Percentiles rank a stretch among this genome's conserved stretches.
Conservation (phyloP, 1,140 invertebrate species). For the Nymphalis io region DNA sequence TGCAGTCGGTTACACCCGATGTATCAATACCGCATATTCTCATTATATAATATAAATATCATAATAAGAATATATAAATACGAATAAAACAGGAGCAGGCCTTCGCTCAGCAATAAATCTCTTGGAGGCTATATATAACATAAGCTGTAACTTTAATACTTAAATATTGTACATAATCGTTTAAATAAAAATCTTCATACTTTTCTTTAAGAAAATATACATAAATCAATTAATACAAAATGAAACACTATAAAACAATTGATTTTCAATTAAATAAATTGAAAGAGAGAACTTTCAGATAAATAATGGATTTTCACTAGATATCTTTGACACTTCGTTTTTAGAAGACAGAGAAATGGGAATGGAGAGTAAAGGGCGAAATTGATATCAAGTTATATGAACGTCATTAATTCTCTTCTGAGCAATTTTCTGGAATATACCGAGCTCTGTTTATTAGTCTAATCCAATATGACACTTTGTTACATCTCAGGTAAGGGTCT, state of each 20-base stretch:
- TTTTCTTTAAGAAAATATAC: too few relatives aligned
- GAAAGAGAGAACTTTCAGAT: background rate
- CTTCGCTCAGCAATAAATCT: too few relatives aligned
- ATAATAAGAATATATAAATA: too few relatives aligned
- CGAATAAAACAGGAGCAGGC: too few relatives aligned
- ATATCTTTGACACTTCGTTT: conserved; percentile 6
- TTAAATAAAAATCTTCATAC: too few relatives aligned
- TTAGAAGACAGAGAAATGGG: conserved; percentile 5
- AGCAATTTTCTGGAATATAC: background rate
- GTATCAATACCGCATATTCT: too few relatives aligned
- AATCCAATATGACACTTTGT: conserved; percentile 11
- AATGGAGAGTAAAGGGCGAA: background rate
- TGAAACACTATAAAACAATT: background rate
- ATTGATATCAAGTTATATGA: conserved; percentile 10
- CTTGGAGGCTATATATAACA: too few relatives aligned
- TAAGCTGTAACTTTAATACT: too few relatives aligned
- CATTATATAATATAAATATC: too few relatives aligned
- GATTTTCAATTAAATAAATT: conserved; percentile 16
- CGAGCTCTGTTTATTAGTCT: background rate
- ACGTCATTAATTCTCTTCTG: conserved; percentile 2
- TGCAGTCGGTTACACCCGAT: too few relatives aligned
- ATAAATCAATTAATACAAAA: too few relatives aligned
- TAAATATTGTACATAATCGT: too few relatives aligned
- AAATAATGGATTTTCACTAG: conserved; percentile 10
- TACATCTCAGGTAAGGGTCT: background rate